A percentile compares a stretch with the other conserved stretches of the same genome.
These are phyloP conservation scores for Arvicola amphibius DNA, from an alignment of 2,797 vertebrate species.

Conservation along the genomic window DNA sequence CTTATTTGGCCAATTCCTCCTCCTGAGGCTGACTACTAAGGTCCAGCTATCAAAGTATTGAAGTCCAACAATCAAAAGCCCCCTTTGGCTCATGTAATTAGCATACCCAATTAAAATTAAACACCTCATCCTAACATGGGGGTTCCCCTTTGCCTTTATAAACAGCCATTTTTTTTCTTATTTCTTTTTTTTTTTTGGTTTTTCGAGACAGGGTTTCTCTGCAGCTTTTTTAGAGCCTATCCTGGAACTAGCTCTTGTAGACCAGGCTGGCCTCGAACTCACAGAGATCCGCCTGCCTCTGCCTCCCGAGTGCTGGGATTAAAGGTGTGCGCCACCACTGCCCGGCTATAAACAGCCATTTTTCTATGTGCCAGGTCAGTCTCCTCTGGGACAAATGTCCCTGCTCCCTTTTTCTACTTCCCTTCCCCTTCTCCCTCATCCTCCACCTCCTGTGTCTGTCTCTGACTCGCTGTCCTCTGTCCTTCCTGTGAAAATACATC, in stretches of 20 bases:
- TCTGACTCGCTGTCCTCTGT: neutral
- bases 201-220: too few species aligned
- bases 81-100: neutral
- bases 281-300: too few species aligned
- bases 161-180: too few species aligned
- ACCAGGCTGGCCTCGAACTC: too few species aligned
- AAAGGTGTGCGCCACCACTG: too few species aligned
- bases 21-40: neutral
- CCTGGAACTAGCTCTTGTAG: too few species aligned
- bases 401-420: neutral
- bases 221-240: too few species aligned
- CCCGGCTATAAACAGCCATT: too few species aligned
- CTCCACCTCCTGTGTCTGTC: neutral
- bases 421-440: neutral
- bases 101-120: neutral
- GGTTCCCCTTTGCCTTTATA: neutral
- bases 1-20: neutral
- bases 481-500: neutral
- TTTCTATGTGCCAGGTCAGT: neutral
- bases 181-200: too few species aligned
- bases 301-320: too few species aligned
- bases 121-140: neutral
- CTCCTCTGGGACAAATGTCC: neutral
- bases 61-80: neutral
- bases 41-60: neutral